Base-by-base conservation (phyloP, 2,113 vertebrate species). In the Ochotona curzoniae region DNA sequence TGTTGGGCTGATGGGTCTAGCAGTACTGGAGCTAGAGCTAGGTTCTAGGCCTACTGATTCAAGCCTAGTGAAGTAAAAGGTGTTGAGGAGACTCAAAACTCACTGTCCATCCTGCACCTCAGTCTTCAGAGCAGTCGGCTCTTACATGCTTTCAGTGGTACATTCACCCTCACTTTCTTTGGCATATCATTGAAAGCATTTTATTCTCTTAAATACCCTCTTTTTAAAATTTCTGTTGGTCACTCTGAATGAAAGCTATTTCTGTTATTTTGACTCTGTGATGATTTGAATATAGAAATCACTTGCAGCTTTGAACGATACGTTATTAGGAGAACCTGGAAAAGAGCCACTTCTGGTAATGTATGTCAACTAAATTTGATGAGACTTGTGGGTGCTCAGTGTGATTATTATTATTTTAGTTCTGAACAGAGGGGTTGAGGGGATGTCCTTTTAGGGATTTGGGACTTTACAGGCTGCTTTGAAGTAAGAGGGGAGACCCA, bases 191-290 rank as follows among this genome's bases (percentile, higher is more conserved):
- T 89, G 38, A 69, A 92, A 66, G 70, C 14, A 38, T 91, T 91
- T 51, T 75, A 17, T 47, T 80, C 3, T 70, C 44, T 83, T 90
- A 60, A 35, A 32, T 93, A 8, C 12, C 25, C 71, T 74, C 0
- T 61, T 69, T 3, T 60, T 87, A 35, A 87, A 61, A 83, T 67
- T 80, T 76, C n/a, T 85, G 6, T 51, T 85, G 21, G 5, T 80
- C 21, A 54, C 38, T 74, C 2, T 61, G 15, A 73, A 75, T 26
- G 87, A 61, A 23, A 74, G 7, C 38, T 76, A 49, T 78, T 91
- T 82, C 70, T 86, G 4, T 64, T 95, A 28, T 64, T 71, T 49
- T 60, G 81, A 93, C 44, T 79, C n/a, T 20, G 20, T 81, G 47
- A 51, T 89, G 57, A 78, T 70, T 90, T 83, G 21, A 83, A 90